Conservation (phyloP, 2,113 vertebrate genomes). For the Campylorhamphus procurvoides region DNA sequence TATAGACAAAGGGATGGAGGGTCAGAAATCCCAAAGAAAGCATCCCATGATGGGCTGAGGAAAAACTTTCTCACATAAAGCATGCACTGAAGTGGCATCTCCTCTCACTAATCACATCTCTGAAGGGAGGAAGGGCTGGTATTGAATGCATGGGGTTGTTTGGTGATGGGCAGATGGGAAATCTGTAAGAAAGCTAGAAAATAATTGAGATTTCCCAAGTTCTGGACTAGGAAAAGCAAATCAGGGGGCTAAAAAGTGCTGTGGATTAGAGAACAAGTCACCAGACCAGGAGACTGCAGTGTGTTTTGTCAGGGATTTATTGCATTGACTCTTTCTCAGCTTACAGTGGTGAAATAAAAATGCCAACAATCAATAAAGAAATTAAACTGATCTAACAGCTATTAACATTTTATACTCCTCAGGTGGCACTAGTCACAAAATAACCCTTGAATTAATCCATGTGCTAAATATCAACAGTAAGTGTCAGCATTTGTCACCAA, state of each 20-base stretch:
- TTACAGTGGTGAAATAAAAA: conserved; percentile 16
- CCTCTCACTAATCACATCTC: background rate
- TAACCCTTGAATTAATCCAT: background rate
- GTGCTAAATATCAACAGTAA: background rate
- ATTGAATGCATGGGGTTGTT: background rate
- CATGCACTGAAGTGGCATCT: background rate
- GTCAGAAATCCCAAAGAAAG: background rate
- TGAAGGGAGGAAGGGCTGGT: background rate
- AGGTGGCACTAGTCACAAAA: background rate
- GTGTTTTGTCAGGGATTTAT: background rate
- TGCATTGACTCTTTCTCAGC: conserved; percentile 2
- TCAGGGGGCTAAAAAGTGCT: background rate
- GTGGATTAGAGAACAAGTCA: background rate
- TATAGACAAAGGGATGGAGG: background rate
- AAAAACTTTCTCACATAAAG: background rate
- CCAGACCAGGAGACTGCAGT: background rate
- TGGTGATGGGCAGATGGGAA: background rate
- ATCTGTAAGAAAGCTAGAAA: background rate
- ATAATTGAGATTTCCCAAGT: background rate
- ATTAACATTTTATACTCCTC: background rate
- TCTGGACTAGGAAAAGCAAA: background rate
- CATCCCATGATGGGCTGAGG: background rate
- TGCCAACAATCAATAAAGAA: conserved; percentile 11
- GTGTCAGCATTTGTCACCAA: background rate
- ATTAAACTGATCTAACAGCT: conserved; percentile 6